A percentile compares a stretch with the other conserved stretches of the same genome.
These are phyloP conservation scores for Laspeyria flexula DNA, from an alignment of 2,888 invertebrate genomes.

Conservation along the genomic window DNA sequence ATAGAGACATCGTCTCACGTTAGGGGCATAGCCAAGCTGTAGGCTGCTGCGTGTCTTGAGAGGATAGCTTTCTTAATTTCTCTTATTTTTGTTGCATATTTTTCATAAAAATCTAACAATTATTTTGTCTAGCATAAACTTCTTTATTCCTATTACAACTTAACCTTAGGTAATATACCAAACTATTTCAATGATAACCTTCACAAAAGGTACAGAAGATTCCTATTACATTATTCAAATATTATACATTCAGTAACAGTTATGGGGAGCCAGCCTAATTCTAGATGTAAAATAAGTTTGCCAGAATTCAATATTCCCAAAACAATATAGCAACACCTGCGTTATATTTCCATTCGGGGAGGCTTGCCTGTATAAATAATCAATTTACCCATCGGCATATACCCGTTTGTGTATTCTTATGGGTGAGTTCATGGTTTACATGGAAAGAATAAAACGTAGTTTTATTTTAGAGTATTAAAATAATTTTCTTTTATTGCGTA, in stretches of 20 bases:
- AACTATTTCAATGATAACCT: not conserved
- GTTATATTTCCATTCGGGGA: slow-evolving; percentile 43
- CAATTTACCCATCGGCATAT: slow-evolving; percentile 61
- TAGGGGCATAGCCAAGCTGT: too few relatives aligned
- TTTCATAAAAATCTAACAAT: too few relatives aligned
- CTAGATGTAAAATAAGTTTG: slow-evolving; percentile 70
- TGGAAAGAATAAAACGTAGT: not conserved
- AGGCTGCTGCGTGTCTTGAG: too few relatives aligned
- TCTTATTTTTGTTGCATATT: too few relatives aligned
- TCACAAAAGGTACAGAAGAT: slow-evolving; percentile 8
- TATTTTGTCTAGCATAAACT: too few relatives aligned
- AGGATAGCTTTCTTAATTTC: too few relatives aligned
- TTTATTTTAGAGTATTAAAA: not conserved
- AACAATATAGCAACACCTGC: slow-evolving; percentile 73
- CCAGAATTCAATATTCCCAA: slow-evolving; percentile 73
- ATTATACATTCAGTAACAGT: slow-evolving; percentile 43
- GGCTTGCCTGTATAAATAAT: slow-evolving; percentile 65
- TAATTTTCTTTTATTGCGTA: too few relatives aligned
- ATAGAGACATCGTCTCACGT: too few relatives aligned
- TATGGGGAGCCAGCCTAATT: slow-evolving; percentile 58
- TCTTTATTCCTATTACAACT: too few relatives aligned
- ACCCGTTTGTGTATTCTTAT: slow-evolving; percentile 32
- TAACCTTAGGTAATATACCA: too few relatives aligned
- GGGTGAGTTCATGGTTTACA: slow-evolving; percentile 5
- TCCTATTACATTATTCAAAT: slow-evolving; percentile 53